Base-by-base conservation (phyloP, 2,797 vertebrate species). In the Falco biarmicus region DNA sequence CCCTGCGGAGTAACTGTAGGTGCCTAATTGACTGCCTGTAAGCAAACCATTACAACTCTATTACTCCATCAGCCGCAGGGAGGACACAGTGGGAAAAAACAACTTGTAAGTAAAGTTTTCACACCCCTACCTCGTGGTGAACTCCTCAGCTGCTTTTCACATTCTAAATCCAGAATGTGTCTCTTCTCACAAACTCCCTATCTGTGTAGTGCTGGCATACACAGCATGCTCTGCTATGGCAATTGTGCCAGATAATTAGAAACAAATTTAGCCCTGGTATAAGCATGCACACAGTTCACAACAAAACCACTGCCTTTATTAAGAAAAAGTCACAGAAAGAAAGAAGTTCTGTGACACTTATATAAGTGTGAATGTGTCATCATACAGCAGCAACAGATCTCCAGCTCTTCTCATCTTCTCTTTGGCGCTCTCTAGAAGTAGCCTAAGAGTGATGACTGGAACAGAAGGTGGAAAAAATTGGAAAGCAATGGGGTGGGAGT, bases 1-100 rank as follows among this genome's bases (percentile, higher is more conserved):
- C 95, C 96, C 96, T 95, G 89, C 94, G 84, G 96, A 97, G 96
- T 93, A 95, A 83, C 97, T 84, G 90, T 97, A 94, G 95, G 97
- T 97, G 96, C 75, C 95, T 98, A 98, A 98, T 98, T 98, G 95
- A 89, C 93, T 97, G 96, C 83, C 94, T 87, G 43, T 94, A 97
- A 98, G 95, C 96, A 97, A 98, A 96, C 87, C 80, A 97, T 98
- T 97, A 96, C 54, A 93, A 76, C 32, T 57, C 78, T 65, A 87
- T 96, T 97, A 96, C 74, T 97, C 75, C 63, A 78, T 97, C 96
- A 97, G 34, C 91, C 74, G 37, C 79, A 68, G 91, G 77, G 92
- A 97, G 91, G 93, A 87, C 82, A 77, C 81, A 95, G 76, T 85
- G 59, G 86, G 90, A 71, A 94, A 95, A 97, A 97, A 41, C 57